A percentile compares a stretch with the other conserved stretches of the same genome.
phyloP scores from a whole-genome alignment of 2,113 vertebrate species.

The Lasiurus cinereus region DNA sequence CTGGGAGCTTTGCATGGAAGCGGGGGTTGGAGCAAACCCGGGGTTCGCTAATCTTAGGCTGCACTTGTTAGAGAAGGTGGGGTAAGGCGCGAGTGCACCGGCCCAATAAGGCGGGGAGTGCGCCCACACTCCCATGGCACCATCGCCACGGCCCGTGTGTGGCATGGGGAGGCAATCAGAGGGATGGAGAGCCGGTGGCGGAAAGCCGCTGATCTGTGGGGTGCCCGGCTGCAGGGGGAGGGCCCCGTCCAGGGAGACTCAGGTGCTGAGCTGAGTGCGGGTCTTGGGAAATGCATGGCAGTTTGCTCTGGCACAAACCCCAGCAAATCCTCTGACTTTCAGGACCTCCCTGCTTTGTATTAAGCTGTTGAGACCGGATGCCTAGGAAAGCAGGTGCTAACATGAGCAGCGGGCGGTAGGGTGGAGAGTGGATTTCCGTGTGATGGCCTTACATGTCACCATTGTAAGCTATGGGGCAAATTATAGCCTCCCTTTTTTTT shows the following conservation, averaged over 20 bases:
- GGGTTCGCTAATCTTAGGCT: slow-evolving; percentile 81
- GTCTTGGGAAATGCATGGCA: slow-evolving; percentile 12
- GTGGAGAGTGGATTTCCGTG: background rate
- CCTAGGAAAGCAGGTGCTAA: slow-evolving; percentile 52
- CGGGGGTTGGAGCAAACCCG: slow-evolving; percentile 57
- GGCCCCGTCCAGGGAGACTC: background rate
- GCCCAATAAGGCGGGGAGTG: slow-evolving; percentile 81
- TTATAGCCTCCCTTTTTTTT: background rate
- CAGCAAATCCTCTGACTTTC: slow-evolving; percentile 13
- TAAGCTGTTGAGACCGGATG: slow-evolving; percentile 5
- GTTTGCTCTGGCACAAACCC: slow-evolving; percentile 31
- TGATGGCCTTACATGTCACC: background rate
- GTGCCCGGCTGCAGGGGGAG: background rate
- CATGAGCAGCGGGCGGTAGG: background rate
- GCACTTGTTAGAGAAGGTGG: slow-evolving; percentile 78
- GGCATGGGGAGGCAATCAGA: slow-evolving; percentile 73
- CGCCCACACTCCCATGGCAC: slow-evolving; percentile 70
- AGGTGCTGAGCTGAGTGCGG: background rate
- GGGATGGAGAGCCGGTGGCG: slow-evolving; percentile 52
- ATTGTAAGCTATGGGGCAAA: background rate
- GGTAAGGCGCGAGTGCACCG: slow-evolving; percentile 69
- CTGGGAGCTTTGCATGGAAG: slow-evolving; percentile 83
- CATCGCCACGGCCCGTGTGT: slow-evolving; percentile 51
- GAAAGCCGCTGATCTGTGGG: background rate
- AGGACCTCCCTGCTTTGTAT: background rate